These are phyloP conservation scores for Caenorhabditis drosophilae DNA, from an alignment of 2,888 invertebrate genomes.

Conservation along the genomic window DNA sequence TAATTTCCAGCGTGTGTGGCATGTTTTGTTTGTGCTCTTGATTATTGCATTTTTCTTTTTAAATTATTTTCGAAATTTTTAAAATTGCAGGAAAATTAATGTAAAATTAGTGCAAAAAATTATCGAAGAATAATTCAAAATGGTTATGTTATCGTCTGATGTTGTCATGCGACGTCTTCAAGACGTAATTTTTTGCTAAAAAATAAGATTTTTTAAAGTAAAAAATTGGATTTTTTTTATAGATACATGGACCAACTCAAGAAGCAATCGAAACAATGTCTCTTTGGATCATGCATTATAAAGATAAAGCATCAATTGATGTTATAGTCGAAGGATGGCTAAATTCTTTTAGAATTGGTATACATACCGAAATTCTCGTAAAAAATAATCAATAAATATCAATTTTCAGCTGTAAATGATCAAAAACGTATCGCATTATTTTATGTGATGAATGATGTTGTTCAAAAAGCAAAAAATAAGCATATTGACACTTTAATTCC, in stretches of 20 bases:
- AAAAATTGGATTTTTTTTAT: constrained; percentile 7
- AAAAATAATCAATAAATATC: not conserved
- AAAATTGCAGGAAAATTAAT: not conserved
- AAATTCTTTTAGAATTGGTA: constrained; percentile 57
- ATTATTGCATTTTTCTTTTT: too few species aligned
- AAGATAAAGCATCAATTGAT: constrained; percentile 55
- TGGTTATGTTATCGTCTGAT: constrained; percentile 41
- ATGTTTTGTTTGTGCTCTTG: too few species aligned
- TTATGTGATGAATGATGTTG: constrained; percentile 98
- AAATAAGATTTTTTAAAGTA: not conserved
- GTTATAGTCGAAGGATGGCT: constrained; percentile 60
- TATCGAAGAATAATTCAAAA: constrained; percentile 8
- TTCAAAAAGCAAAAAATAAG: constrained; percentile 78
- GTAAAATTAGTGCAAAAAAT: not conserved
- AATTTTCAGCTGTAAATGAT: constrained; percentile 36
- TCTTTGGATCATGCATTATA: constrained; percentile 63
- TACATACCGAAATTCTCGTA: constrained; percentile 1
- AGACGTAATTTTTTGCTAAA: constrained; percentile 29
- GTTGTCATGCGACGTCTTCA: constrained; percentile 35
- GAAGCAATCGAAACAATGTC: constrained; percentile 61
- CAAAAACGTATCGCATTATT: constrained; percentile 80
- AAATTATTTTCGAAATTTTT: not conserved
- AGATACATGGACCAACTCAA: constrained; percentile 37
- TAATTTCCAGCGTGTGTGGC: too few species aligned
- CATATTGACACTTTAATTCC: constrained; percentile 42